Evolutionary conservation across 2,113 vertebrate genomes (phyloP).

Genomic region (Epinephelus moara): DNA sequence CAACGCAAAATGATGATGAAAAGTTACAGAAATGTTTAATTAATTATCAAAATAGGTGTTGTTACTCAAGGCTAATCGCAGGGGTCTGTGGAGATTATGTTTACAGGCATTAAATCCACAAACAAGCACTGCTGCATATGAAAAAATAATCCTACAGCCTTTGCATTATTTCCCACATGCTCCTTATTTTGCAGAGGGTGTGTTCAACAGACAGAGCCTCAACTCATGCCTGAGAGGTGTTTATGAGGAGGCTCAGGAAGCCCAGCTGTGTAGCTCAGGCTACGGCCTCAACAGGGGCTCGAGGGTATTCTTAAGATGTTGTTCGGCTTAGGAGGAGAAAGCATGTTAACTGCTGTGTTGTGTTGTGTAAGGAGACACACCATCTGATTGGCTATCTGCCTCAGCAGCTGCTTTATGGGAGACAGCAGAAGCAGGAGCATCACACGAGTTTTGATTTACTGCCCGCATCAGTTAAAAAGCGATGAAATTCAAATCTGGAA

Average conservation of each 20-base stretch:
- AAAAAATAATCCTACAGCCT: slow-evolving; percentile 22
- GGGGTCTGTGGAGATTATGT: neutral
- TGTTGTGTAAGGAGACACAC: slow-evolving; percentile 23
- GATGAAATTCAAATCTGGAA: slow-evolving; percentile 39
- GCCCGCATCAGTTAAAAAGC: slow-evolving; percentile 36
- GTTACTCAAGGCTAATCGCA: neutral
- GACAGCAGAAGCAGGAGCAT: neutral
- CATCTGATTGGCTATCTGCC: slow-evolving; percentile 24
- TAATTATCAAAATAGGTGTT: neutral
- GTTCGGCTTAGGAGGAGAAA: slow-evolving; percentile 27
- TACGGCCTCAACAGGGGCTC: slow-evolving; percentile 30
- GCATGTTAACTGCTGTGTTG: slow-evolving; percentile 5
- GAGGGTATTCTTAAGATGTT: slow-evolving; percentile 28
- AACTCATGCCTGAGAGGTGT: slow-evolving; percentile 46
- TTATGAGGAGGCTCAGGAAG: slow-evolving; percentile 41
- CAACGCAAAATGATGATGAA: neutral
- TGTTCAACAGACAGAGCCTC: slow-evolving; percentile 33
- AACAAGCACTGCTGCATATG: slow-evolving; percentile 11
- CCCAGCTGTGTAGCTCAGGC: slow-evolving; percentile 41
- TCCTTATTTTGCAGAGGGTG: slow-evolving; percentile 47
- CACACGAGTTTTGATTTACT: slow-evolving; percentile 36
- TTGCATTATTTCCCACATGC: slow-evolving; percentile 48
- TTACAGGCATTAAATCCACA: slow-evolving; percentile 21
- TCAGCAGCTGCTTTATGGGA: slow-evolving; percentile 20
- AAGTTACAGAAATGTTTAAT: neutral